A percentile compares a stretch with the other conserved stretches of the same genome.
Evolutionary conservation across 2,113 vertebrate species (phyloP).

Genomic region (Tetrao urogallus): DNA sequence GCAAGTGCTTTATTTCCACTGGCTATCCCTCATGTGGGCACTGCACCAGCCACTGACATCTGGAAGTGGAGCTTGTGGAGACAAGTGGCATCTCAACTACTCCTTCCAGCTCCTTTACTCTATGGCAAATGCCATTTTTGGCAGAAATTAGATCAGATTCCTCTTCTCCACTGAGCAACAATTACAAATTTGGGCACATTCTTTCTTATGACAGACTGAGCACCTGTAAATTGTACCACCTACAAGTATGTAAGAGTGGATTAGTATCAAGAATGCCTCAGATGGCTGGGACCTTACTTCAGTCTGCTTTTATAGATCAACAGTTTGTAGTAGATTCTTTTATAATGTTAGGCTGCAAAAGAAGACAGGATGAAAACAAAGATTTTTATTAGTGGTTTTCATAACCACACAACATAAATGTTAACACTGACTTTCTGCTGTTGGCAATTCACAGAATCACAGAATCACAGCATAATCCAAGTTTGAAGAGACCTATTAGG

Average conservation of each 20-base stretch:
- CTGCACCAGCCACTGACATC: accelerated
- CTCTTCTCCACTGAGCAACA: background rate
- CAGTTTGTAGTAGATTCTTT: background rate
- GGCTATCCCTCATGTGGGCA: too few relatives aligned
- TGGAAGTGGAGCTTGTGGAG: background rate
- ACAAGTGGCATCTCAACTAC: background rate
- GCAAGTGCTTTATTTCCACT: background rate
- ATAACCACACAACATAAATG: accelerated
- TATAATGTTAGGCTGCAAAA: background rate
- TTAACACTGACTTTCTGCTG: background rate
- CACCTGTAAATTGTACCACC: background rate
- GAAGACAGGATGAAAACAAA: background rate
- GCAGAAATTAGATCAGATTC: background rate
- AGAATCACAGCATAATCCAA: too few relatives aligned
- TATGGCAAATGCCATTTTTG: accelerated
- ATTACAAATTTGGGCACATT: background rate
- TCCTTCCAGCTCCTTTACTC: background rate
- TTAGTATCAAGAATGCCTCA: background rate
- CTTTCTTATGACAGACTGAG: background rate
- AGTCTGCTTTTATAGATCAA: background rate
- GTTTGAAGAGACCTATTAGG: too few relatives aligned
- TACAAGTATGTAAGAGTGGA: background rate
- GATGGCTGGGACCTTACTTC: background rate
- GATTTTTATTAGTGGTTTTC: background rate
- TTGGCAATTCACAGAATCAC: background rate